Percentiles rank a stretch among this genome's conserved stretches.
Evolutionary conservation across 1,140 invertebrate species (phyloP).

Genomic region (Telenomus remus): DNA sequence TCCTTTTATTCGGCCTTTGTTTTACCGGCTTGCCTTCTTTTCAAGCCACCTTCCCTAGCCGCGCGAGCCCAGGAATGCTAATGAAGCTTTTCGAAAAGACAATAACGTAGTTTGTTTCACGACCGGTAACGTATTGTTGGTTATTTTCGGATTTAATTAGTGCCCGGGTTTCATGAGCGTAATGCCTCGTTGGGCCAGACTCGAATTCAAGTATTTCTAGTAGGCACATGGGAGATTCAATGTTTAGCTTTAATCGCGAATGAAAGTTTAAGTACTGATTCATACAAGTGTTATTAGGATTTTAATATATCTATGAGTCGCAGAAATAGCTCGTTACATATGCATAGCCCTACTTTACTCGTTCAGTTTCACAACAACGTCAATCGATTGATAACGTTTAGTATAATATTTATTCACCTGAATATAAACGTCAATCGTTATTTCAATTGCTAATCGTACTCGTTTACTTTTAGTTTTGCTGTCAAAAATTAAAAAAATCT

Average conservation of each 20-base stretch:
- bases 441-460: too few relatives aligned
- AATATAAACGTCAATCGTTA: too few relatives aligned
- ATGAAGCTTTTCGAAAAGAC: slow-evolving; percentile 28
- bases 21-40: slow-evolving; percentile 31
- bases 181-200: slow-evolving; percentile 25
- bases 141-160: slow-evolving; percentile 31
- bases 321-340: too few relatives aligned
- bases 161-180: slow-evolving; percentile 8
- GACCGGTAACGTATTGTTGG: slow-evolving; percentile 5
- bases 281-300: too few relatives aligned
- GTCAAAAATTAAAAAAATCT: too few relatives aligned
- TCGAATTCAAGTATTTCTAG: slow-evolving; percentile 20
- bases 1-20: slow-evolving; percentile 51
- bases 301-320: too few relatives aligned
- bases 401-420: too few relatives aligned
- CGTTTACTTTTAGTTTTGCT: too few relatives aligned
- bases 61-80: slow-evolving; percentile 26
- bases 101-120: slow-evolving; percentile 3
- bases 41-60: slow-evolving; percentile 2
- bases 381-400: too few relatives aligned
- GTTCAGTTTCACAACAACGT: too few relatives aligned
- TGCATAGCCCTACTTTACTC: too few relatives aligned
- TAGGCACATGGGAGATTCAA: slow-evolving; percentile 25
- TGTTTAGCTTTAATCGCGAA: slow-evolving; percentile 44
- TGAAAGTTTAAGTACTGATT: slow-evolving; percentile 23